phyloP scores from a whole-genome alignment of 2,888 invertebrate genomes.

The Cetonia aurata region DNA sequence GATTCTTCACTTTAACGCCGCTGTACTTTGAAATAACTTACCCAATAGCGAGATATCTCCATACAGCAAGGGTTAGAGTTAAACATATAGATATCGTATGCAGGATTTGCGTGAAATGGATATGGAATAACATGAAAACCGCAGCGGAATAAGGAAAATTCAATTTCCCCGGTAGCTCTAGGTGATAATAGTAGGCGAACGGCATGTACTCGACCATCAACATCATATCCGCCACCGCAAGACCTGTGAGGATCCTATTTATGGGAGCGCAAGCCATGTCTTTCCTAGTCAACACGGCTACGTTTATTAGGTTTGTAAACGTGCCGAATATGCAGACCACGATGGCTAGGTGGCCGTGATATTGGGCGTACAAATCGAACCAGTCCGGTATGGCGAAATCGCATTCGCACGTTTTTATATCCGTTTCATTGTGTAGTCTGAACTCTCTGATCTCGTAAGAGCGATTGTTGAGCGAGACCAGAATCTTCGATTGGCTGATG shows the following conservation, averaged over 20 bases:
- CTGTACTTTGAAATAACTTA: slow-evolving; percentile 65
- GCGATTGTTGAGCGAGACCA: slow-evolving; percentile 23
- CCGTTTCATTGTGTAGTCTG: slow-evolving; percentile 20
- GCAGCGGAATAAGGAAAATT: slow-evolving; percentile 81
- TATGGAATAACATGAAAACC: slow-evolving; percentile 82
- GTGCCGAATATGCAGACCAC: slow-evolving; percentile 89
- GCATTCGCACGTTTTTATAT: slow-evolving; percentile 40
- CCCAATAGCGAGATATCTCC: slow-evolving; percentile 89
- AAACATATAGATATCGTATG: slow-evolving; percentile 89
- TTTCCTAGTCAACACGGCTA: slow-evolving; percentile 86
- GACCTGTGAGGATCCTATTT: slow-evolving; percentile 85
- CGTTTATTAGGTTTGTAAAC: slow-evolving; percentile 87
- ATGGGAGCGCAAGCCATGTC: slow-evolving; percentile 87
- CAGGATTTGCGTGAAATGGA: slow-evolving; percentile 83
- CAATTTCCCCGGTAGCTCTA: slow-evolving; percentile 73
- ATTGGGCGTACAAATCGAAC: slow-evolving; percentile 70
- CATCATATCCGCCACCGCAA: slow-evolving; percentile 90
- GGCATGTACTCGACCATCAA: slow-evolving; percentile 91
- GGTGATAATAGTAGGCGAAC: slow-evolving; percentile 77
- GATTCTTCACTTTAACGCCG: not conserved
- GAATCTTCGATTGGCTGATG: slow-evolving; percentile 18
- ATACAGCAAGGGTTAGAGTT: slow-evolving; percentile 84
- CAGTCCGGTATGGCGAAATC: slow-evolving; percentile 64
- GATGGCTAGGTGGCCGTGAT: slow-evolving; percentile 87
- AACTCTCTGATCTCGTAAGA: slow-evolving; percentile 24